Base-by-base conservation (phyloP, 2,888 invertebrate genomes). In the Halocaridina rubra region DNA sequence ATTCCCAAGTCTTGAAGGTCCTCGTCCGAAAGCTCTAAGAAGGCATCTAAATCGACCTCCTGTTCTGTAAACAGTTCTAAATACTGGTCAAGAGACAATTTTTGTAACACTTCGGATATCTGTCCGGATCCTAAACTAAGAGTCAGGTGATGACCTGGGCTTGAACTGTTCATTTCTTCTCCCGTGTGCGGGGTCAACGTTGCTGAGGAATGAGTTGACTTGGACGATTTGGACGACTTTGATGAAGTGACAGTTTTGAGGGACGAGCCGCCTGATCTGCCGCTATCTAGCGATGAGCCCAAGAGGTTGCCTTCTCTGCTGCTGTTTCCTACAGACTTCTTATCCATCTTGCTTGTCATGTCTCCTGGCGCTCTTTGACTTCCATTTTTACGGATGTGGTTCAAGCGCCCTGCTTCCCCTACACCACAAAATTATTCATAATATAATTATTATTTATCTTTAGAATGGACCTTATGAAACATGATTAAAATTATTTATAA, bases 1-100 rank as follows among this genome's bases (percentile, higher is more conserved):
- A 86, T 80, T 19, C 86, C 86, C 46, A 86, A 53, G 39, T 86
- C 86, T 30, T 71, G 8, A 4, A 86, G 19, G 71, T 86, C 86
- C 32, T 71, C 76, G 22, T 82, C 80, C 30, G 82, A 79, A 3
- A 86, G 80, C 33, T 86, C 86, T 22, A 86, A 59, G 59, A 86
- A 80, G 3, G 80, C 86, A 27, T 80, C 80, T 30, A 82, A 59
- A 46, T 82, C 86, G 32, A 86, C 82, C n/a, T 86, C 86, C 72
- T 86, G 82, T 46, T 82, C 79, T 19, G 76, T 22, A 59, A 82
- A 86, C 61, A 76, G 16, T 0, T 39, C 76, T 8, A 79, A 27
- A 39, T 86, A 80, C 59, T 82, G 39, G 29, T 81, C 19, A 5
- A 86, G 76, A 22, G 81, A 53, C 27, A 86, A 39, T 59, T 81